Evolutionary conservation across 2,797 vertebrate genomes (phyloP), one percentile per base, ranked within the genome.

Genomic region (Lepilemur septentrionalis): DNA sequence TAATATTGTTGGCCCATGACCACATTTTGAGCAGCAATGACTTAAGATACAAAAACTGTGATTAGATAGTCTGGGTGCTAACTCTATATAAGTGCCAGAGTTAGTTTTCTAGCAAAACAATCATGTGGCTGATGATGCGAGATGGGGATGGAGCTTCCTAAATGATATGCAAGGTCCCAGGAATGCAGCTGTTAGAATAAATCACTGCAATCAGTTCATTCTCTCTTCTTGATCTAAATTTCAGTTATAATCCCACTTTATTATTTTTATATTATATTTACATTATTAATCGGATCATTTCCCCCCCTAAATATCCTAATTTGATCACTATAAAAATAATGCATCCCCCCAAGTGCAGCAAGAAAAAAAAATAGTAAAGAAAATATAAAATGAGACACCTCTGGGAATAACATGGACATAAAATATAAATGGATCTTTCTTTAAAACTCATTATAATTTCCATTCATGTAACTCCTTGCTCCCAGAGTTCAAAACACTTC

Each of bases 391-490:
- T 20, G 23, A 89, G 75, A 86, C 6, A 76, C 4, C 2, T 52
- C 30, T 89, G n/a, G 35, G 48, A 65, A 28, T 70, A 76, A 76
- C 22, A 35, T 43, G 15, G 43, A 69, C 23, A 17, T 55, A 35
- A 96, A 85, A 46, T 65, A 84, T 43, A 79, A 82, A 57, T 46
- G 14, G 17, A 2, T 72, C 12, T 84, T 91, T 79, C 52, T 90
- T 30, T 67, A 73, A 93, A 81, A 20, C 23, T 86, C 23, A 65
- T 81, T 85, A 15, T 86, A 38, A 76, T 78, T 85, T 81, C 75
- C 81, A n/a, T 57, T 85, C 43, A 89, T 67, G 15, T 7, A 41
- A 22, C 7, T 73, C 0, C 55, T 43, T 89, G 65, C 43, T 89
- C 48, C 3, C 67, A 70, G 35, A 83, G 15, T 85, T 95, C n/a